Percentiles rank a stretch among this genome's conserved stretches.
These are phyloP conservation scores for Cephus rjabovi DNA, from an alignment of 2,888 invertebrate species.

Conservation along the genomic window DNA sequence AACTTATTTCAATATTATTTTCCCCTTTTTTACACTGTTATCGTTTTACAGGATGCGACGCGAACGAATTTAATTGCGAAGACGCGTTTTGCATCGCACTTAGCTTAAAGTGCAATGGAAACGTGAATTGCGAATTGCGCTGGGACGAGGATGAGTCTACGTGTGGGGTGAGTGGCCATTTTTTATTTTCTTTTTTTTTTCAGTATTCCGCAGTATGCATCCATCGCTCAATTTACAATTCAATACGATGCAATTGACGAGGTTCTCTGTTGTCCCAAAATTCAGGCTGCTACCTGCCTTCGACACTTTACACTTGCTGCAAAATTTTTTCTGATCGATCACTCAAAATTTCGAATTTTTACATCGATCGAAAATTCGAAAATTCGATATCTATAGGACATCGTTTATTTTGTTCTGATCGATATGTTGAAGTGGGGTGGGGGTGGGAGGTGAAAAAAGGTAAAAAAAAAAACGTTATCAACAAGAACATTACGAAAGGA, in stretches of 20 bases:
- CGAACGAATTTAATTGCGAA: conserved; percentile 84
- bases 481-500: neutral
- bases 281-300: neutral
- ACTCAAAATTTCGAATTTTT: neutral
- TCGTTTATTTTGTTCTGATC: neutral
- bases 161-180: conserved; percentile 66
- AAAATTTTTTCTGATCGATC: neutral
- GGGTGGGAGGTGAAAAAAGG: neutral
- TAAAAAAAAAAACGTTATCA: neutral
- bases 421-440: neutral
- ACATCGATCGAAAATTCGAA: neutral
- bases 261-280: neutral
- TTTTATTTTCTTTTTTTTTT: neutral
- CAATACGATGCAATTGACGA: neutral
- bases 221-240: neutral
- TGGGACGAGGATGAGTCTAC: conserved; percentile 80
- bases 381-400: neutral
- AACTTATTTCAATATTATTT: conserved; percentile 3
- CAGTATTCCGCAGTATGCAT: neutral
- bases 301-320: neutral
- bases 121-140: conserved; percentile 84
- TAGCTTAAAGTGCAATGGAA: conserved; percentile 77
- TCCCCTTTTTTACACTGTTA: neutral
- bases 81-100: conserved; percentile 86
- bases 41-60: conserved; percentile 66